These are phyloP conservation scores for Vulpes ferrilata DNA, from an alignment of 2,113 vertebrate species.

Conservation along the genomic window DNA sequence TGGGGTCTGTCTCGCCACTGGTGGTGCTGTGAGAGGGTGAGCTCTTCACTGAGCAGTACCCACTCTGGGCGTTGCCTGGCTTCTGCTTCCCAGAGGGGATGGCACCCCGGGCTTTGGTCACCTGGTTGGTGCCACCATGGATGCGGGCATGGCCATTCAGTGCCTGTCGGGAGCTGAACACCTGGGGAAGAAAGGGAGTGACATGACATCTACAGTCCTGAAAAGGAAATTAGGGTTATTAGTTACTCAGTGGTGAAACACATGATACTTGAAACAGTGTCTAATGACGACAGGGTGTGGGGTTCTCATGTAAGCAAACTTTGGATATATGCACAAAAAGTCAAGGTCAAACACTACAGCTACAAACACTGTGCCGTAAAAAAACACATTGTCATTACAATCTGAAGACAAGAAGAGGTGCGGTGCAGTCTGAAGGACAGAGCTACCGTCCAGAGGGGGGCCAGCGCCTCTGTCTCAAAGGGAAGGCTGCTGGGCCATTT, in stretches of 20 bases:
- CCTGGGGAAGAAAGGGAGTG: constrained; percentile 83
- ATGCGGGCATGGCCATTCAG: constrained; percentile 91
- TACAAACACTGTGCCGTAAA: not conserved
- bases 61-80: constrained; percentile 85
- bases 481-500: not conserved
- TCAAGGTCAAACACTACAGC: not conserved
- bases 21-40: constrained; percentile 93
- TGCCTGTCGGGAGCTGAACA: constrained; percentile 92
- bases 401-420: not conserved
- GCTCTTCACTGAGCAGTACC: constrained; percentile 91
- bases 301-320: not conserved
- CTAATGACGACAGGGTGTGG: not conserved
- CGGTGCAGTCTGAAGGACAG: not conserved
- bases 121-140: constrained; percentile 89
- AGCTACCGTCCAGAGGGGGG: accelerated
- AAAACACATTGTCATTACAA: not conserved
- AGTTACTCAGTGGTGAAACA: constrained; percentile 70
- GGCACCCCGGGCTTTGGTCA: constrained; percentile 84
- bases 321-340: not conserved
- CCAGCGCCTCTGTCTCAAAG: not conserved
- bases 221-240: constrained; percentile 82
- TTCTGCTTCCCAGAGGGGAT: constrained; percentile 86
- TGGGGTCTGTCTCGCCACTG: constrained; percentile 91
- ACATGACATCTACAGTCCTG: constrained; percentile 81
- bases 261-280: constrained; percentile 34